These are phyloP conservation scores for Sparidentex hasta DNA, from an alignment of 2,797 vertebrate genomes.

Conservation along the genomic window DNA sequence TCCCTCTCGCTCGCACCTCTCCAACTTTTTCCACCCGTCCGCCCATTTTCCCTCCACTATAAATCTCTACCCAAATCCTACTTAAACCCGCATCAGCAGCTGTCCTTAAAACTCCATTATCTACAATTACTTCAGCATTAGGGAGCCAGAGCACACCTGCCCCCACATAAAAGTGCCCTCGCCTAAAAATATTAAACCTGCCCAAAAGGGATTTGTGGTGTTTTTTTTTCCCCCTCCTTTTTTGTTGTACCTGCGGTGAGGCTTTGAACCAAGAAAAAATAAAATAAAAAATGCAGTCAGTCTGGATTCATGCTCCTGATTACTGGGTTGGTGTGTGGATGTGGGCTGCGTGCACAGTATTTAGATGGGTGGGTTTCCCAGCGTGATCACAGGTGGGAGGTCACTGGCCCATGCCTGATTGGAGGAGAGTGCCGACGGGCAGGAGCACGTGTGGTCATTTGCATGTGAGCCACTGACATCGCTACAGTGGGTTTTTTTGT, in stretches of 20 bases:
- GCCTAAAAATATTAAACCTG: slow-evolving; percentile 78
- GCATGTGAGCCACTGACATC: slow-evolving; percentile 23
- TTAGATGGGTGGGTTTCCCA: slow-evolving; percentile 53
- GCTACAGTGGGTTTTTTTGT: too few species aligned
- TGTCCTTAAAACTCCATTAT: slow-evolving; percentile 88
- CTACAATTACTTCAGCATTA: slow-evolving; percentile 86
- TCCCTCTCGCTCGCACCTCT: slow-evolving; percentile 59
- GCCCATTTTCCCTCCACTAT: slow-evolving; percentile 67
- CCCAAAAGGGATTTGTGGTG: slow-evolving; percentile 76
- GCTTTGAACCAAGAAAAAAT: slow-evolving; percentile 62
- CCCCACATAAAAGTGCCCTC: slow-evolving; percentile 75
- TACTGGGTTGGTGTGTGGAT: slow-evolving; percentile 54
- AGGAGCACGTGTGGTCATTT: slow-evolving; percentile 37
- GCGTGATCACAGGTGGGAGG: slow-evolving; percentile 51
- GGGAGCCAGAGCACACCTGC: slow-evolving; percentile 77
- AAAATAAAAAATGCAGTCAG: slow-evolving; percentile 39
- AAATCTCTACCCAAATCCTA: slow-evolving; percentile 83
- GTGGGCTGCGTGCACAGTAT: slow-evolving; percentile 50
- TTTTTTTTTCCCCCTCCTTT: slow-evolving; percentile 36
- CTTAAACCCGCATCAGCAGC: slow-evolving; percentile 83
- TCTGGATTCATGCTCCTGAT: slow-evolving; percentile 66
- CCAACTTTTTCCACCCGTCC: slow-evolving; percentile 71
- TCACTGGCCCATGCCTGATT: slow-evolving; percentile 48
- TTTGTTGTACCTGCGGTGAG: slow-evolving; percentile 62
- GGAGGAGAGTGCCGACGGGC: slow-evolving; percentile 40